Percentiles rank a stretch among this genome's conserved stretches.
These are phyloP conservation scores for Lepidurus apus DNA, from an alignment of 1,140 invertebrate genomes.

Conservation along the genomic window DNA sequence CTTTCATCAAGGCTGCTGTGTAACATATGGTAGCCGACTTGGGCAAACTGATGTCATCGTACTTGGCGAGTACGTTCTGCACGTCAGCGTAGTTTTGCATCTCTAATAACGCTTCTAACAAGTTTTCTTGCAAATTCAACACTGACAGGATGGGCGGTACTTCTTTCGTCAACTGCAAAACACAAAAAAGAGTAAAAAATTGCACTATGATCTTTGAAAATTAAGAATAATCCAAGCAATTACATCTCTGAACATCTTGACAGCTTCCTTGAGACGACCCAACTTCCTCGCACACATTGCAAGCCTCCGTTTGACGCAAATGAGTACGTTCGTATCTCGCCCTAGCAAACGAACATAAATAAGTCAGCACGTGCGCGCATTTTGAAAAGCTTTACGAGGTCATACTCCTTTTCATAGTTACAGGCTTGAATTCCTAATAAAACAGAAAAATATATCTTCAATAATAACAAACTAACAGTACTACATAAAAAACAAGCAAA, in stretches of 20 bases:
- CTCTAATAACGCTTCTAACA: conserved; percentile 91
- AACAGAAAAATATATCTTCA: no score
- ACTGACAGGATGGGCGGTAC: conserved; percentile 94
- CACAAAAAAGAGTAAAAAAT: conserved; percentile 31
- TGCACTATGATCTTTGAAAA: neutral
- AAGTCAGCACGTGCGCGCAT: conserved; percentile 7
- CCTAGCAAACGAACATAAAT: conserved; percentile 44
- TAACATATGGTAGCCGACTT: conserved; percentile 97
- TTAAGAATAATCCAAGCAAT: conserved; percentile 38
- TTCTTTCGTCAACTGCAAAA: conserved; percentile 80
- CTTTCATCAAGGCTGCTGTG: conserved; percentile 89
- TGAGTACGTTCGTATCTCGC: conserved; percentile 89
- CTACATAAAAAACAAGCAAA: no score
- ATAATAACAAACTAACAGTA: no score
- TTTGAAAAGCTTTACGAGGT: neutral
- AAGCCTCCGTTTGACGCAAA: conserved; percentile 86
- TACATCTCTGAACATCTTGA: conserved; percentile 94
- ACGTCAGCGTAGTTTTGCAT: conserved; percentile 96
- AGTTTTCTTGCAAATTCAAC: conserved; percentile 94
- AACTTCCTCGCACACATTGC: conserved; percentile 96
- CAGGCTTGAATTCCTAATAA: no score
- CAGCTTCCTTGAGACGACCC: conserved; percentile 87
- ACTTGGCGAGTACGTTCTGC: conserved; percentile 91
- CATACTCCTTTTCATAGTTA: neutral
- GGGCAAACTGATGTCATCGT: conserved; percentile 91